Evolutionary conservation across 1,140 invertebrate genomes (phyloP).

Genomic region (Diprion similis): DNA sequence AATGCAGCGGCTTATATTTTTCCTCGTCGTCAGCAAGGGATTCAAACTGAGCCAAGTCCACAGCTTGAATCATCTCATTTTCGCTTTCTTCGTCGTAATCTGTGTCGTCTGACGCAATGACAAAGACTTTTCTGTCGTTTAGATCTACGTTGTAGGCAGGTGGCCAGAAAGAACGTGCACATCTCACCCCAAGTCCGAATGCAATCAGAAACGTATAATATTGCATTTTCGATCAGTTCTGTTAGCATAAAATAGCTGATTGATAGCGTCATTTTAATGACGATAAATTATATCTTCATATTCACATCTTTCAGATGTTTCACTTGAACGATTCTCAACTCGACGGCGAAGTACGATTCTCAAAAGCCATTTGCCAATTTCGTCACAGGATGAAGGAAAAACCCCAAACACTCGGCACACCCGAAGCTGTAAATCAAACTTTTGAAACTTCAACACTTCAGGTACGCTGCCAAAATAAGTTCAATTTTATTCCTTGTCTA

Average conservation of each 20-base stretch:
- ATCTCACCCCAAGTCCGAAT: conserved; percentile 16
- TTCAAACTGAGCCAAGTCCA: conserved; percentile 33
- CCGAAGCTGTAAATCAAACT: conserved; percentile 25
- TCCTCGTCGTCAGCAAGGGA: conserved; percentile 31
- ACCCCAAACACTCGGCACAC: conserved; percentile 18
- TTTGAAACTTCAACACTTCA: conserved; percentile 36
- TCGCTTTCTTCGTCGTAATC: conserved; percentile 43
- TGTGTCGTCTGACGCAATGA: conserved; percentile 39
- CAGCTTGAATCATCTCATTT: conserved; percentile 47
- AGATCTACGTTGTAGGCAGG: conserved; percentile 36
- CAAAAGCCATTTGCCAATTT: conserved; percentile 42
- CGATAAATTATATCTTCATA: neutral
- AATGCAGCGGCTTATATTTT: conserved; percentile 45
- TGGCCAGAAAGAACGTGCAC: conserved; percentile 19
- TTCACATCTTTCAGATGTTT: conserved; percentile 40
- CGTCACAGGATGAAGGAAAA: conserved; percentile 38
- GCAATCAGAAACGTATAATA: conserved; percentile 20
- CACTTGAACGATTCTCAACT: conserved; percentile 42
- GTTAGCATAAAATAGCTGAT: conserved; percentile 11
- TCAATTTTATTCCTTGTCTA: neutral
- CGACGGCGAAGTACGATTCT: conserved; percentile 49
- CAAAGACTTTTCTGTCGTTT: conserved; percentile 36
- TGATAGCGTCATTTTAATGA: conserved; percentile 13
- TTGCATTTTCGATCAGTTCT: conserved; percentile 23
- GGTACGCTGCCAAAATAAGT: conserved; percentile 32